Conservation (phyloP, 2,797 vertebrate genomes). For the Periparus ater region DNA sequence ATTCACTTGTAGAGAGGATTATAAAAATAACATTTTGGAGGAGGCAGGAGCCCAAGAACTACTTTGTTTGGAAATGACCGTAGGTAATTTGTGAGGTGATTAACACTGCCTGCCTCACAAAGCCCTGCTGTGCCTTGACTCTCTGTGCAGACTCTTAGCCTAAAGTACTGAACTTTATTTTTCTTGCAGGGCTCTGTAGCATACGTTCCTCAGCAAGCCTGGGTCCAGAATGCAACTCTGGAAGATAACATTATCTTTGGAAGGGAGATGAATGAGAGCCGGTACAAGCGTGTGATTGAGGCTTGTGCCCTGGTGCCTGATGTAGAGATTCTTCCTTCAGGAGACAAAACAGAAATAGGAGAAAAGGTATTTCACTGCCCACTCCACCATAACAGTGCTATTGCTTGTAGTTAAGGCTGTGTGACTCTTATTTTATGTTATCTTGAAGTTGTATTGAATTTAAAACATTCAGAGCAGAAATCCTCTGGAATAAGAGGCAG, state of each 20-base stretch:
- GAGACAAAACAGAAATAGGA: constrained; percentile 92
- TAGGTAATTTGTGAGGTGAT: not conserved
- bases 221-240: constrained; percentile 95
- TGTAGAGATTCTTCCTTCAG: constrained; percentile 88
- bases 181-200: constrained; percentile 87
- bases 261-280: constrained; percentile 77
- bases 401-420: not conserved
- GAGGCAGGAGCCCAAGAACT: not conserved
- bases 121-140: not conserved
- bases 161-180: not conserved
- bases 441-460: not conserved
- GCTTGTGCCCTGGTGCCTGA: constrained; percentile 91
- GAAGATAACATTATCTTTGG: constrained; percentile 92
- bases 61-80: not conserved
- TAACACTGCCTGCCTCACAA: not conserved
- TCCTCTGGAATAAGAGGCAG: not conserved
- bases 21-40: not conserved
- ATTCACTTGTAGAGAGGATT: not conserved
- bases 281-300: constrained; percentile 85
- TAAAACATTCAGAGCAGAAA: not conserved
- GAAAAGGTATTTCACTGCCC: constrained; percentile 84
- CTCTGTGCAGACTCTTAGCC: not conserved
- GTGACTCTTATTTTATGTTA: not conserved
- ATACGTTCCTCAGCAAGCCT: constrained; percentile 94
- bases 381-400: not conserved